Percentiles rank a stretch among this genome's conserved stretches.
Evolutionary conservation across 64 coral and sea anemone genomes (phyloP).

Genomic region (Acropora tenuis): DNA sequence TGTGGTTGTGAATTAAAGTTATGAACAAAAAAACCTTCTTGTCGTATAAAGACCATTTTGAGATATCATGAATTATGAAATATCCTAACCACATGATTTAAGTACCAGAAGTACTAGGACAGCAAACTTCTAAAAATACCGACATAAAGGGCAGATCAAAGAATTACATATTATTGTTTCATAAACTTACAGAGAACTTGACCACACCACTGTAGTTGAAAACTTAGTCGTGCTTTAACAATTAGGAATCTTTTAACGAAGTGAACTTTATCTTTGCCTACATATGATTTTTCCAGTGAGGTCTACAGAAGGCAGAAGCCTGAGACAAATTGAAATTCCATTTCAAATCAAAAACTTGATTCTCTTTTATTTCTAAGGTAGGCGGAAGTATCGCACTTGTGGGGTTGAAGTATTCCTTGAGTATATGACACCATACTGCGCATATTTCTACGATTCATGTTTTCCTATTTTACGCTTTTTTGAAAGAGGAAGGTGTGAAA

Average conservation of each 20-base stretch:
- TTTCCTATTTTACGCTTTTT: background rate
- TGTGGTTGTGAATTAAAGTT: too few relatives aligned
- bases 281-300: background rate
- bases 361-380: background rate
- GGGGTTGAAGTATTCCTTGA: background rate
- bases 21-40: too few relatives aligned
- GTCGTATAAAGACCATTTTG: background rate
- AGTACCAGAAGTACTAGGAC: background rate
- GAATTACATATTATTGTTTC: background rate
- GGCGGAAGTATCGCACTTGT: too few relatives aligned
- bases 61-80: background rate
- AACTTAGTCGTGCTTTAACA: background rate
- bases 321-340: background rate
- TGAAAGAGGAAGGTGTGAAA: constrained; percentile 1
- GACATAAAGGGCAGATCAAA: background rate
- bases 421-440: background rate
- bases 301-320: background rate
- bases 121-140: background rate
- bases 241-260: background rate
- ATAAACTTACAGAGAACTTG: background rate
- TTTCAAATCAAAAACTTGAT: background rate
- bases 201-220: background rate
- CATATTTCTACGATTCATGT: background rate
- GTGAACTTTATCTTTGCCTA: background rate
- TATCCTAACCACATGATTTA: background rate